Percentiles rank a stretch among this genome's conserved stretches.
phyloP scores from a whole-genome alignment of 2,113 vertebrate genomes.

The Istiophorus platypterus region DNA sequence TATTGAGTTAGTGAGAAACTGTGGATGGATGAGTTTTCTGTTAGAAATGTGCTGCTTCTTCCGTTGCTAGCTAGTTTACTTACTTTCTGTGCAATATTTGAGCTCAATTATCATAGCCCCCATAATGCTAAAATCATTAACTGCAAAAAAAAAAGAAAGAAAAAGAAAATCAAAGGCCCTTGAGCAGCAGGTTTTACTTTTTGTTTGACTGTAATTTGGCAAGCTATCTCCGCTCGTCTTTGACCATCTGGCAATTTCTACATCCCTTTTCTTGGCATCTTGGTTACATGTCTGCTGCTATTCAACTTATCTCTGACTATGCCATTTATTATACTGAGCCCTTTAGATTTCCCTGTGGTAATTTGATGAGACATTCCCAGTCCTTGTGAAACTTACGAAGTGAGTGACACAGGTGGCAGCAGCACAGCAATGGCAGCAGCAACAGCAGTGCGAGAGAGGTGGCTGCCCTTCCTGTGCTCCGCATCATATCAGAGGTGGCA shows the following conservation, averaged over 20 bases:
- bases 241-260: constrained; percentile 17
- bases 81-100: not conserved
- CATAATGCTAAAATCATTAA: no score
- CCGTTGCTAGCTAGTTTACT: not conserved
- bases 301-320: not conserved
- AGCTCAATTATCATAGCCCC: no score
- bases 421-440: constrained; percentile 72
- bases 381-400: constrained; percentile 73
- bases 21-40: not conserved
- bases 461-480: constrained; percentile 65
- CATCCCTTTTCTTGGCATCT: not conserved
- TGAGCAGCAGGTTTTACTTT: not conserved
- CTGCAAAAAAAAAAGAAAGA: no score
- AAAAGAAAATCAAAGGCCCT: not conserved
- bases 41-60: not conserved
- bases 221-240: not conserved
- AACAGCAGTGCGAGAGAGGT: constrained; percentile 70
- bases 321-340: constrained; percentile 7
- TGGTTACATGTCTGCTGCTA: not conserved
- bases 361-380: constrained; percentile 10
- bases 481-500: constrained; percentile 78
- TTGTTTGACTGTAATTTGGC: not conserved
- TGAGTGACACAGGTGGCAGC: constrained; percentile 79
- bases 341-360: not conserved
- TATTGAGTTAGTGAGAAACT: not conserved